Conservation (phyloP, 2,888 invertebrate genomes). For the Ophioninae sp. region DNA sequence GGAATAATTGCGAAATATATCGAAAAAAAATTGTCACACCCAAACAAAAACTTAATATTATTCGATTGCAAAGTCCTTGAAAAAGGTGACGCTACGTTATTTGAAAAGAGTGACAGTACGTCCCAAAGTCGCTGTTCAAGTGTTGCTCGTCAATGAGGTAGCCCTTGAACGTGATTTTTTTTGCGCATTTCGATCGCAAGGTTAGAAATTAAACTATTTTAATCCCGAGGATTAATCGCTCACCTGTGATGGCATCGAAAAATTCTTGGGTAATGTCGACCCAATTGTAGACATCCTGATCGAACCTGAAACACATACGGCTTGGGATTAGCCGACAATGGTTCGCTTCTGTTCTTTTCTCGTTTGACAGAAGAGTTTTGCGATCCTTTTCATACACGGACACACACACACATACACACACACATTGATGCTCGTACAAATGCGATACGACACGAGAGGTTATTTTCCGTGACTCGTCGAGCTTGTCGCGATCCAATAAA, state of each 20-base stretch:
- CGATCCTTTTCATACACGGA: constrained; percentile 8
- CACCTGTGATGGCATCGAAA: constrained; percentile 84
- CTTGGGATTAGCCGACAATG: constrained; percentile 48
- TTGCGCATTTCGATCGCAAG: not conserved
- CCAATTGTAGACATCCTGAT: constrained; percentile 85
- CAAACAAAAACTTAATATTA: not conserved
- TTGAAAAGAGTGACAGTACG: not conserved
- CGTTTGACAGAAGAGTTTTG: constrained; percentile 13
- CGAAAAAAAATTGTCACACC: not conserved
- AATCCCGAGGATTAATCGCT: constrained; percentile 13
- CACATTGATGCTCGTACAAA: not conserved
- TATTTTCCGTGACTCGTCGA: constrained; percentile 37
- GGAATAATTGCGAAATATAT: not conserved
- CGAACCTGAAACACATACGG: constrained; percentile 70
- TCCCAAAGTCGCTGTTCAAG: too few species aligned
- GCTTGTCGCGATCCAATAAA: not conserved
- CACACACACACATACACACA: constrained; percentile 18
- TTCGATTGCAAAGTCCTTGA: not conserved
- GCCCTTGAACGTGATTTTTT: not conserved
- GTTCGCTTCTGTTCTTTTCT: constrained; percentile 11
- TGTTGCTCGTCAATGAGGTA: too few species aligned
- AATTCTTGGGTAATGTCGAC: constrained; percentile 87
- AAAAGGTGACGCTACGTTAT: not conserved
- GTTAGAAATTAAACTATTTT: not conserved
- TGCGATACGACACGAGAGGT: constrained; percentile 49